Conservation (phyloP, 2,888 invertebrate species). For the Leptopilina syphax region DNA sequence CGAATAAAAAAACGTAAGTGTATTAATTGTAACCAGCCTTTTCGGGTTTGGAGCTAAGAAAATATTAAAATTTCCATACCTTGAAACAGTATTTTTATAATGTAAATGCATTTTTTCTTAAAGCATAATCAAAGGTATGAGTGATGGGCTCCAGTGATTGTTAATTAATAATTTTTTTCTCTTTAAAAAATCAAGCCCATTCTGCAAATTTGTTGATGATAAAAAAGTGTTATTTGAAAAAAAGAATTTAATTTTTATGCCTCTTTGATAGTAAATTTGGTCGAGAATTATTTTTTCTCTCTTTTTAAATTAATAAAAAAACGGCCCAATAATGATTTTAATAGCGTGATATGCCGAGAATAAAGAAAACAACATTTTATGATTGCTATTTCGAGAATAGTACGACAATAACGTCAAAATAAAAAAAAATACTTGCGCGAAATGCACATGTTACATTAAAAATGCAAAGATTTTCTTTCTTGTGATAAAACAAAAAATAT, state of each 20-base stretch:
- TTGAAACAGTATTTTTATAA: slow-evolving; percentile 62
- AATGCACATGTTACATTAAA: slow-evolving; percentile 22
- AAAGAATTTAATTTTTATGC: slow-evolving; percentile 24
- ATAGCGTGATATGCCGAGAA: slow-evolving; percentile 60
- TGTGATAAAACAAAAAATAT: slow-evolving; percentile 28
- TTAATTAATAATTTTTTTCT: slow-evolving; percentile 28
- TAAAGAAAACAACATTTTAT: slow-evolving; percentile 56
- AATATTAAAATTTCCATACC: slow-evolving; percentile 35
- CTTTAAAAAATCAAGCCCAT: not conserved
- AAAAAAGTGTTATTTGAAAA: slow-evolving; percentile 36
- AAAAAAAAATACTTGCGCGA: slow-evolving; percentile 11
- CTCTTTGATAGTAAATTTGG: slow-evolving; percentile 23
- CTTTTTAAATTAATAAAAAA: slow-evolving; percentile 5
- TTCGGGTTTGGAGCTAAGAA: slow-evolving; percentile 16
- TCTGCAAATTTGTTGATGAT: slow-evolving; percentile 23
- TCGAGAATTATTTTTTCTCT: slow-evolving; percentile 26
- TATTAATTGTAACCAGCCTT: slow-evolving; percentile 51
- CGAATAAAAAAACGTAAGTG: slow-evolving; percentile 51
- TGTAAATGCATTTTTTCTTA: slow-evolving; percentile 42
- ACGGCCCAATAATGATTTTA: slow-evolving; percentile 58
- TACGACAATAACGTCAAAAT: slow-evolving; percentile 48
- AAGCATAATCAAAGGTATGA: slow-evolving; percentile 36
- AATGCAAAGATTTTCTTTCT: slow-evolving; percentile 11
- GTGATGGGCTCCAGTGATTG: slow-evolving; percentile 21
- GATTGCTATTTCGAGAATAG: slow-evolving; percentile 57